phyloP scores from a whole-genome alignment of 2,797 vertebrate genomes.

The Coregonus suidteri region DNA sequence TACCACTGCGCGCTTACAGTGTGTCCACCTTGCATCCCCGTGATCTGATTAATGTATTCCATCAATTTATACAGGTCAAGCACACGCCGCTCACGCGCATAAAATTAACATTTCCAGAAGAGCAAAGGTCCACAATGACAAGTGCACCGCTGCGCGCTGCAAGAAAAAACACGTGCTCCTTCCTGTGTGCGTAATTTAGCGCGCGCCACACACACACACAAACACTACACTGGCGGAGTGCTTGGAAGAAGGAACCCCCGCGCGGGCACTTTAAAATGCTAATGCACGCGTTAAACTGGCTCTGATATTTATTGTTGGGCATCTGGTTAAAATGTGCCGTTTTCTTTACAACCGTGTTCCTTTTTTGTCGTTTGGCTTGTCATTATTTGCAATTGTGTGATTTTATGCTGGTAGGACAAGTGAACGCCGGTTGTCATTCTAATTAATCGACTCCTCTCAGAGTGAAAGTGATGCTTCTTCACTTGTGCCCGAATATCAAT shows the following conservation, averaged over 20 bases:
- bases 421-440: conserved; percentile 70
- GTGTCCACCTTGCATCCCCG: neutral
- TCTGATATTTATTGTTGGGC: conserved; percentile 72
- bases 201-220: conserved; percentile 5
- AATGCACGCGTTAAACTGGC: conserved; percentile 62
- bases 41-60: neutral
- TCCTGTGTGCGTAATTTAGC: neutral
- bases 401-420: conserved; percentile 65
- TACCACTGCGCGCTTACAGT: neutral
- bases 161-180: conserved; percentile 20
- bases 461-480: conserved; percentile 52
- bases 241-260: conserved; percentile 35
- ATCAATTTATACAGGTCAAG: conserved; percentile 38
- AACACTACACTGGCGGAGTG: conserved; percentile 43
- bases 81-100: conserved; percentile 36
- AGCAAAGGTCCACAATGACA: conserved; percentile 24
- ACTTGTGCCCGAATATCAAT: conserved; percentile 30
- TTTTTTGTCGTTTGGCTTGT: conserved; percentile 70
- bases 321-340: conserved; percentile 77
- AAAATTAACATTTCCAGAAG: conserved; percentile 66
- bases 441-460: conserved; percentile 71
- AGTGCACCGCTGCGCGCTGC: conserved; percentile 3
- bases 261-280: conserved; percentile 56
- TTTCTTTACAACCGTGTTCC: conserved; percentile 70
- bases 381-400: conserved; percentile 70